Conservation (phyloP, 2,888 invertebrate genomes). For the Drosophila helvetica region DNA sequence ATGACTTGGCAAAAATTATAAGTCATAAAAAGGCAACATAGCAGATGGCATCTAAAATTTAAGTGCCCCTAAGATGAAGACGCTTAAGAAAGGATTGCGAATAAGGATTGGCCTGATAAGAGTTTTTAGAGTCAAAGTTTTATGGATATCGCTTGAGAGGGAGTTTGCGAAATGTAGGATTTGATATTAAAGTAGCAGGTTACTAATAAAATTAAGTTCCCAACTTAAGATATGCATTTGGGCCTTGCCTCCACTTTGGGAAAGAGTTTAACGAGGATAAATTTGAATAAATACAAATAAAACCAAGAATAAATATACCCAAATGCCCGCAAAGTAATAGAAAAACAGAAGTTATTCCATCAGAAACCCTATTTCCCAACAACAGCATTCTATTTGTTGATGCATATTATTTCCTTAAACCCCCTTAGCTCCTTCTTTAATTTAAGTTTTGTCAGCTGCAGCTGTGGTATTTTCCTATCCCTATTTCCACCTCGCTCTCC, state of each 20-base stretch:
- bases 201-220: background rate
- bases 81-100: slow-evolving; percentile 38
- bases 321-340: background rate
- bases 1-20: slow-evolving; percentile 77
- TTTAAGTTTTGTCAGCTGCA: slow-evolving; percentile 30
- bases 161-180: background rate
- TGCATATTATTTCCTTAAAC: slow-evolving; percentile 16
- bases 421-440: slow-evolving; percentile 22
- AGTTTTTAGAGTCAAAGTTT: slow-evolving; percentile 27
- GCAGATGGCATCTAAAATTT: slow-evolving; percentile 69
- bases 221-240: no score
- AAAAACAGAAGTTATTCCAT: slow-evolving; percentile 12
- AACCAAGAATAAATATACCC: no score
- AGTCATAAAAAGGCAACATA: slow-evolving; percentile 66
- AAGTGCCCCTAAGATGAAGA: slow-evolving; percentile 54
- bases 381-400: slow-evolving; percentile 2
- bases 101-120: slow-evolving; percentile 22
- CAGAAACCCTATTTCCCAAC: slow-evolving; percentile 10
- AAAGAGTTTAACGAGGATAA: no score
- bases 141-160: slow-evolving; percentile 14
- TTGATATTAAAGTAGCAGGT: background rate
- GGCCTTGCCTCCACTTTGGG: no score
- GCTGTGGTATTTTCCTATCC: background rate
- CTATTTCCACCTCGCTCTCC: background rate
- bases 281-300: no score